Conservation (phyloP, 2,113 vertebrate genomes). For the Girardinichthys multiradiatus region DNA sequence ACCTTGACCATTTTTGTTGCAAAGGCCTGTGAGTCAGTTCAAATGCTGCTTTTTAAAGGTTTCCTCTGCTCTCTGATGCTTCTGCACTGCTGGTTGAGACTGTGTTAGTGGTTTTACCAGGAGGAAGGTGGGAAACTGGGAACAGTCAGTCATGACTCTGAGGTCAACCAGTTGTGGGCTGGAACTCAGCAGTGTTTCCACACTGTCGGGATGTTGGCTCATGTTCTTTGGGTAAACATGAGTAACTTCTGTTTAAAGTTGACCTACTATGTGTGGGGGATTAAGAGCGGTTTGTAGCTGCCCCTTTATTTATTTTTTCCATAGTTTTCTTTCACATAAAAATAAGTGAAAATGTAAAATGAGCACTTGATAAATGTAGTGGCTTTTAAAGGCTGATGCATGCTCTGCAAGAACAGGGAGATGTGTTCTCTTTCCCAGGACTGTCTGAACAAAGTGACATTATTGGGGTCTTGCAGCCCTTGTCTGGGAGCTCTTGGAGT, state of each 20-base stretch:
- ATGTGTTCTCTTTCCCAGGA: no score
- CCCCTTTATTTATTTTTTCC: no score
- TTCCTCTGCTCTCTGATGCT: not conserved
- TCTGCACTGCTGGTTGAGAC: slow-evolving; percentile 18
- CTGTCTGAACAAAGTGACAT: no score
- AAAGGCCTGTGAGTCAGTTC: slow-evolving; percentile 4
- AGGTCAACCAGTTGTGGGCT: slow-evolving; percentile 32
- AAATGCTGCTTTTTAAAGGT: not conserved
- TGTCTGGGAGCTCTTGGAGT: no score
- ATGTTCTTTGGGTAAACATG: slow-evolving; percentile 27
- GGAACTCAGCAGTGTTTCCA: slow-evolving; percentile 22
- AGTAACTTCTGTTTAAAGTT: slow-evolving; percentile 16
- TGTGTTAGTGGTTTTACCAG: slow-evolving; percentile 33
- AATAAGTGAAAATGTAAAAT: no score
- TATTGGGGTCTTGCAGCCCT: no score
- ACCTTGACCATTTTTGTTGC: slow-evolving; percentile 26
- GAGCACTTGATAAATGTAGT: no score
- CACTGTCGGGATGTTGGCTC: slow-evolving; percentile 33
- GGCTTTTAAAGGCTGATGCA: no score
- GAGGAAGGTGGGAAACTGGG: slow-evolving; percentile 24
- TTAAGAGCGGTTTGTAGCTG: not conserved
- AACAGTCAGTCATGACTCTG: slow-evolving; percentile 35
- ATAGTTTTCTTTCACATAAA: no score
- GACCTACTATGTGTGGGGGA: not conserved
- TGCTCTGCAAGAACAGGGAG: no score